Evolutionary conservation across 2,113 vertebrate species (phyloP).

Genomic region (Bombycilla garrulus): DNA sequence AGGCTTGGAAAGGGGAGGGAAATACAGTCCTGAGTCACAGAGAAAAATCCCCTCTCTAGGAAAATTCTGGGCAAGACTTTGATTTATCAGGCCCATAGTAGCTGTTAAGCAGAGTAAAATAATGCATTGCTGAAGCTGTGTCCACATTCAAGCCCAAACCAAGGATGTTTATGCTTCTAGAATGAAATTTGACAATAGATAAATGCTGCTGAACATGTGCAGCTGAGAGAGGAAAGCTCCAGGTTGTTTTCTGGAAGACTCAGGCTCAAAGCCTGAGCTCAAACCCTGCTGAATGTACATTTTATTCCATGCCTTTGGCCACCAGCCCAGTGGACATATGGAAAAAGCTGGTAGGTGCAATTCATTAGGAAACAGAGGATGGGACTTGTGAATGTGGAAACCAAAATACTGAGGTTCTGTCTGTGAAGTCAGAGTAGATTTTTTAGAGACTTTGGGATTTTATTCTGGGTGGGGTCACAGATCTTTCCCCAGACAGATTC

Average conservation of each 20-base stretch:
- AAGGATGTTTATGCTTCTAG: not conserved
- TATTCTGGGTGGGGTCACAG: not conserved
- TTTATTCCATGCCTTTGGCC: not conserved
- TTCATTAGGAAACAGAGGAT: not conserved
- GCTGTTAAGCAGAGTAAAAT: not conserved
- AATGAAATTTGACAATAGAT: not conserved
- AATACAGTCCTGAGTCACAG: not conserved
- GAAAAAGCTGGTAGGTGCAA: not conserved
- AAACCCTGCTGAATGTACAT: not conserved
- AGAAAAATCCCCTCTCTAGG: not conserved
- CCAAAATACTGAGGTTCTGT: not conserved
- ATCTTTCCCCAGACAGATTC: not conserved
- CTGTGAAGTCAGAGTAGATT: not conserved
- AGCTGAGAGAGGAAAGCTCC: not conserved
- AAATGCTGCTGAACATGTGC: not conserved
- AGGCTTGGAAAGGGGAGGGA: not conserved
- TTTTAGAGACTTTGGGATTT: not conserved
- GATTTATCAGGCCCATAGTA: not conserved
- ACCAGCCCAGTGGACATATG: not conserved
- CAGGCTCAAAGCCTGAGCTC: not conserved
- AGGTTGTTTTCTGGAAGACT: not conserved
- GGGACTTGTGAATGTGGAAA: not conserved
- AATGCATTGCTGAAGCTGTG: not conserved
- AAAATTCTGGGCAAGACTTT: not conserved
- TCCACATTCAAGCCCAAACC: not conserved